Evolutionary conservation across 2,888 invertebrate species (phyloP).

Genomic region (Eristalis tenax): DNA sequence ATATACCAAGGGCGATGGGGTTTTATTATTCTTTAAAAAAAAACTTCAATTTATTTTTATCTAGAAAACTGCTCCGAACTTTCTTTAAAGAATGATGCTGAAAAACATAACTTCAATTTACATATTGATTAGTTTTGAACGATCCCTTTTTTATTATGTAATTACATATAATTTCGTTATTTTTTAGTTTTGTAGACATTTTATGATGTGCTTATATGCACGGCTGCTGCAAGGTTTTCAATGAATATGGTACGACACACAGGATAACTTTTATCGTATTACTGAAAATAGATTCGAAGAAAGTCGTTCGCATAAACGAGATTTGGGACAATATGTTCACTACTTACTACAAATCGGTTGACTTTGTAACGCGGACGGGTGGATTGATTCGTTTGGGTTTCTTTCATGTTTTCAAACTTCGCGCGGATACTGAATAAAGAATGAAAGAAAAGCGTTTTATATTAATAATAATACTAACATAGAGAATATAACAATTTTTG

Average conservation of each 20-base stretch:
- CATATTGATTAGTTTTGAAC: not conserved
- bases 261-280: not conserved
- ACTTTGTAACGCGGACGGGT: slow-evolving; percentile 87
- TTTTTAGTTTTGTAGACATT: not conserved
- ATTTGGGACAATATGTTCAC: not conserved
- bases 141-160: not conserved
- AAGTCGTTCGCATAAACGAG: not conserved
- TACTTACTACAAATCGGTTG: slow-evolving; percentile 95
- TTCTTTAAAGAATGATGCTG: not conserved
- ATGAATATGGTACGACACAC: not conserved
- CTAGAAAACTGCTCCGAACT: too few species aligned
- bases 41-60: slow-evolving; percentile 5
- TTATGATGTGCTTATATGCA: not conserved
- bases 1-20: too few species aligned
- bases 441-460: slow-evolving; percentile 19
- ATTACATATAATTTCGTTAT: not conserved
- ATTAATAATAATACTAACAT: not conserved
- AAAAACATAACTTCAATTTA: not conserved
- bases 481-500: not conserved
- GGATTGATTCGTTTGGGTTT: slow-evolving; percentile 81
- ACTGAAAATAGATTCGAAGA: slow-evolving; percentile 5
- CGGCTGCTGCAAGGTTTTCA: not conserved
- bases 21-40: slow-evolving; percentile 6
- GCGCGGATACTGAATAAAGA: slow-evolving; percentile 86
- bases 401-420: slow-evolving; percentile 93